Evolutionary conservation across 2,888 invertebrate genomes (phyloP), one percentile per base, ranked within the genome.

Genomic region (Idaea biselata): DNA sequence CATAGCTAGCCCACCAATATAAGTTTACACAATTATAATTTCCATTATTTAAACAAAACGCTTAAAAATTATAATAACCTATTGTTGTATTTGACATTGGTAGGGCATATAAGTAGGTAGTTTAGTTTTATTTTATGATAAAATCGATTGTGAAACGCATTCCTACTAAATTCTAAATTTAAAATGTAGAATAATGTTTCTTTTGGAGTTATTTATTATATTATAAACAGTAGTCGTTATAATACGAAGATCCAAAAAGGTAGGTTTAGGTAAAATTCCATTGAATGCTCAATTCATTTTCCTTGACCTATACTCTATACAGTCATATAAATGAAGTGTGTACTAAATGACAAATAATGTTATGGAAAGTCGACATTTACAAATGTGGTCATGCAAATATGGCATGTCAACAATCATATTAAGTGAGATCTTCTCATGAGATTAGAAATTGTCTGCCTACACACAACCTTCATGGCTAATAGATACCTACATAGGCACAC

Each of bases 381-480:
- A 55, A 65, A 64, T 57, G 60, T 44, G 44, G 25, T 16, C 56
- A 18, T 56, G 56, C 56, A 56, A 56, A 56, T 60, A 18, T 32
- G 31, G 18, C 58, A 63, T 65, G 58, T 58, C 44, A 56, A 60
- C 59, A 65, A 63, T 61, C 44, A 55, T 55, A 60, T 53, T 31
- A 33, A 33, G 54, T 54, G 58, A 67, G 62, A 61, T 67, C 5
- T 60, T 65, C 65, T 60, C 55, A 62, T 58, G 63, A 53, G 61
- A 59, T 62, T 65, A 77, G 71, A 74, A 75, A 71, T 44, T 70
- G 60, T 70, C 67, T 67, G 60, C 79, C 76, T 72, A 79, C 80
- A 59, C 70, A 58, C 63, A 79, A 73, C 80, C 80, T 80, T 80
- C 77, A 61, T 57, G 56, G 58, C 18, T 53, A 58, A 62, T 60